Conservation (phyloP, 2,888 invertebrate species). For the Idaea biselata region DNA sequence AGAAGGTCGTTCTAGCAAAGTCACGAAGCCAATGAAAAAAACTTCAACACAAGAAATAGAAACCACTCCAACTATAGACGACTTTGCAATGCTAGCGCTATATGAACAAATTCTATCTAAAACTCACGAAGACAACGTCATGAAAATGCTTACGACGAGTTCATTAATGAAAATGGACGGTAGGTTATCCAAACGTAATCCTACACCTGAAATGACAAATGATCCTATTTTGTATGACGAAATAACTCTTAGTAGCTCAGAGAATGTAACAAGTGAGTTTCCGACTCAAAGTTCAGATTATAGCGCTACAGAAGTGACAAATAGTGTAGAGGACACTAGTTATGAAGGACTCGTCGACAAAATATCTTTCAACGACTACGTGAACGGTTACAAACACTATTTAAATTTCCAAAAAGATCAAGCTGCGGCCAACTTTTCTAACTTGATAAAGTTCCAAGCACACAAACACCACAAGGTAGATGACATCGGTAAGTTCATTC, state of each 20-base stretch:
- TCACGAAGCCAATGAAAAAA: conserved; percentile 15
- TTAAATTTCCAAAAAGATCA: conserved; percentile 58
- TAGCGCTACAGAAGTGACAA: neutral
- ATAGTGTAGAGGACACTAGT: conserved; percentile 32
- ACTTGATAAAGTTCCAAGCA: conserved; percentile 61
- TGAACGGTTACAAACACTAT: conserved; percentile 66
- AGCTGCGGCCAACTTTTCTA: conserved; percentile 55
- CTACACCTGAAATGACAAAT: conserved; percentile 1
- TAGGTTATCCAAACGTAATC: conserved; percentile 33
- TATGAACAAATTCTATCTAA: conserved; percentile 52
- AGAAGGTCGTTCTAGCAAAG: conserved; percentile 9
- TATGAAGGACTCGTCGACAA: conserved; percentile 50
- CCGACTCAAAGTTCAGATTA: neutral
- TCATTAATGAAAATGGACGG: conserved; percentile 20
- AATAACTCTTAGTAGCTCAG: conserved; percentile 28
- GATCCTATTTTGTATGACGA: conserved; percentile 20
- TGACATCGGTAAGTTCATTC: conserved; percentile 68
- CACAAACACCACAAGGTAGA: conserved; percentile 67
- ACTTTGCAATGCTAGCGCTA: conserved; percentile 47
- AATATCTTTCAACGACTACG: conserved; percentile 59
- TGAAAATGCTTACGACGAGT: conserved; percentile 38
- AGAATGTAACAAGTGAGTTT: conserved; percentile 5
- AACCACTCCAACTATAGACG: conserved; percentile 38
- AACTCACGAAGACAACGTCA: conserved; percentile 43
- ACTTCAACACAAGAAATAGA: conserved; percentile 9